Evolutionary conservation across 2,797 vertebrate species (phyloP).

Genomic region (Gila robusta): DNA sequence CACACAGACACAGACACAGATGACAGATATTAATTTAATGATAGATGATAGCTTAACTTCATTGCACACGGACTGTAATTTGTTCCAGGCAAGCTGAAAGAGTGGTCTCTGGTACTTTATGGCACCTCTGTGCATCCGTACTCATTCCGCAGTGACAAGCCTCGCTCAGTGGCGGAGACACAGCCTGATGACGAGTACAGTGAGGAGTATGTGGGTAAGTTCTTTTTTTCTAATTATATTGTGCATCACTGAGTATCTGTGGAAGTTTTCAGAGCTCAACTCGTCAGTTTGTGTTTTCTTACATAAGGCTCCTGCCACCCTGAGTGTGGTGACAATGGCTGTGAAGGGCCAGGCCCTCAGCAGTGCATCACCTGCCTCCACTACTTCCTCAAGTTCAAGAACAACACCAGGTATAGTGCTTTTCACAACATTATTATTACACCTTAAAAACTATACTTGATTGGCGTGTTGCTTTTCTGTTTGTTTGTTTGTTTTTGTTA

Average conservation of each 20-base stretch:
- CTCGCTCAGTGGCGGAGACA: slow-evolving; percentile 81
- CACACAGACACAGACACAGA: too few species aligned
- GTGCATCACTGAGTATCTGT: slow-evolving; percentile 9
- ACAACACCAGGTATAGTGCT: slow-evolving; percentile 89
- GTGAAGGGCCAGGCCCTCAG: slow-evolving; percentile 95
- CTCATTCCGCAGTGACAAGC: slow-evolving; percentile 84
- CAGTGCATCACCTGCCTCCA: slow-evolving; percentile 97
- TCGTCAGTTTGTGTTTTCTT: slow-evolving; percentile 51
- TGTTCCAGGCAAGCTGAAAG: slow-evolving; percentile 93
- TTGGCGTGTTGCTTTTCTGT: neutral
- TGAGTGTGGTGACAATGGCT: slow-evolving; percentile 94
- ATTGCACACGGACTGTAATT: neutral
- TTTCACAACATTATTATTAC: neutral
- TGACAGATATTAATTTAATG: too few species aligned
- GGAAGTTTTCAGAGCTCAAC: neutral
- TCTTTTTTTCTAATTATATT: neutral
- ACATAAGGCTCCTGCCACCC: slow-evolving; percentile 89
- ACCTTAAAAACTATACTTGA: neutral
- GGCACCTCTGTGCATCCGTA: slow-evolving; percentile 96
- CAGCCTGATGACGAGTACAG: slow-evolving; percentile 74
- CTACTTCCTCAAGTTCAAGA: slow-evolving; percentile 98
- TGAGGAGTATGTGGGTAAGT: slow-evolving; percentile 81
- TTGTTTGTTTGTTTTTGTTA: neutral
- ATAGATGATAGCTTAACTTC: neutral
- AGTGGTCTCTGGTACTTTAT: slow-evolving; percentile 97